Percentiles rank a stretch among this genome's conserved stretches.
phyloP scores from a whole-genome alignment of 2,113 vertebrate genomes.

The Morphnarchus princeps region DNA sequence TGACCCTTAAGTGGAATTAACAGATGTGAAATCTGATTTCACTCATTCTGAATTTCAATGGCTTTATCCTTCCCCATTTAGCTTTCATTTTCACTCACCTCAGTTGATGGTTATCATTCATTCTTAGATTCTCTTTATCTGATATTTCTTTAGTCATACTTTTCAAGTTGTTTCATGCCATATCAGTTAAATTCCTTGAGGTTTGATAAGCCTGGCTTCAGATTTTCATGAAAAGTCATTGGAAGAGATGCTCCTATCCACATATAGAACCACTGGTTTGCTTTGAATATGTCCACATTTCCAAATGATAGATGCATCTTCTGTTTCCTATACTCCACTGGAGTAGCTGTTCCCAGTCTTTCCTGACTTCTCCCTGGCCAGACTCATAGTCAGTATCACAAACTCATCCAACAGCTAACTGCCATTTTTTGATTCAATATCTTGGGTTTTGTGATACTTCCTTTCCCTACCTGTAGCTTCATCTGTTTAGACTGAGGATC shows the following conservation, averaged over 20 bases:
- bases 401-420: neutral
- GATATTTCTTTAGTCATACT: neutral
- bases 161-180: neutral
- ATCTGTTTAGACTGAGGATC: neutral
- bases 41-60: neutral
- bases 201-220: neutral
- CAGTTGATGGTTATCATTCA: neutral
- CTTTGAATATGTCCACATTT: neutral
- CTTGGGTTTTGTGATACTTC: neutral
- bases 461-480: neutral
- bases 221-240: neutral
- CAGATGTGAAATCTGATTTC: neutral
- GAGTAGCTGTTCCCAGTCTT: neutral
- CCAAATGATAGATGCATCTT: neutral
- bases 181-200: neutral
- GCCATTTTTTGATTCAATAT: neutral
- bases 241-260: neutral
- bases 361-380: neutral
- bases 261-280: neutral
- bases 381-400: neutral
- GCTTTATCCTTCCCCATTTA: neutral
- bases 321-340: neutral
- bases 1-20: neutral
- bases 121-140: slow-evolving; percentile 1
- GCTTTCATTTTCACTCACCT: slow-evolving; percentile 34